phyloP scores from a whole-genome alignment of 2,113 vertebrate species.

The Gnathonemus echidnorhynchus region DNA sequence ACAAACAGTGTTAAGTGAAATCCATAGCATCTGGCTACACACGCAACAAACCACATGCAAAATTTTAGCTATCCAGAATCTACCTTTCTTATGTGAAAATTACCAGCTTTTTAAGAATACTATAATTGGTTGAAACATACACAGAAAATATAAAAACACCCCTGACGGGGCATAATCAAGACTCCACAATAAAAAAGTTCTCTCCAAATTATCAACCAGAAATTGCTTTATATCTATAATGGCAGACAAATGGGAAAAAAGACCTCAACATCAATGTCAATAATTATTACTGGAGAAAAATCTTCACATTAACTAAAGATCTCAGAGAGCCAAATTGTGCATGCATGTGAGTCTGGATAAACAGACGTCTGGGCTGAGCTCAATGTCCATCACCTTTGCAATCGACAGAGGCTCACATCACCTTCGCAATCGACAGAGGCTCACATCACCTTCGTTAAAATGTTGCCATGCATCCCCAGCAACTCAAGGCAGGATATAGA shows the following conservation, averaged over 20 bases:
- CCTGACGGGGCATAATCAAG: neutral
- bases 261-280: neutral
- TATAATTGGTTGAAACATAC: neutral
- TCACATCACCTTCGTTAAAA: neutral
- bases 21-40: neutral
- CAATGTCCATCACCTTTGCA: neutral
- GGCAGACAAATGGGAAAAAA: neutral
- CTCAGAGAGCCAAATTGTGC: neutral
- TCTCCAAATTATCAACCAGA: neutral
- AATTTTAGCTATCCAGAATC: neutral
- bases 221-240: neutral
- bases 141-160: neutral
- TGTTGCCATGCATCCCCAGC: neutral
- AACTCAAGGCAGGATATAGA: neutral
- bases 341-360: neutral
- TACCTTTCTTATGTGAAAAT: neutral
- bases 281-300: neutral
- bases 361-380: neutral
- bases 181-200: neutral
- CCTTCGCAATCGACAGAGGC: neutral
- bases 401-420: neutral
- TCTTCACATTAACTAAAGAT: neutral
- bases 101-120: neutral
- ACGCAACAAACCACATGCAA: neutral
- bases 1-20: neutral